Evolutionary conservation across 2,797 vertebrate species (phyloP).

Genomic region (Bryconaethiops microstoma): DNA sequence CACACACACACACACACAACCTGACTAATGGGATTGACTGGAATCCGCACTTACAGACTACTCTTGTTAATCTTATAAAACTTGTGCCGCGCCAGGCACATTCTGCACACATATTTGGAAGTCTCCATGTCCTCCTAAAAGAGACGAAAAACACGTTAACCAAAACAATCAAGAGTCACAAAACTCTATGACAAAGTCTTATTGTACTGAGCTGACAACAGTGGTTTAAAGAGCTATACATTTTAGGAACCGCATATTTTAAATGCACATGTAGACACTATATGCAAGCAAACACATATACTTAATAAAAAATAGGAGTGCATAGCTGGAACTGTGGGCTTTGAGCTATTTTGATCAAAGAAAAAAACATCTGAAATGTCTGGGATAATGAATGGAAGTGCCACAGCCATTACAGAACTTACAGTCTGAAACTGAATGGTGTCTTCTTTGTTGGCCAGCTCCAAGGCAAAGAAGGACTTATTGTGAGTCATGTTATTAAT

Average conservation of each 20-base stretch:
- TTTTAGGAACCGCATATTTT: not conserved
- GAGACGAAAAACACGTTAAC: slow-evolving; percentile 63
- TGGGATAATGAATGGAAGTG: slow-evolving; percentile 19
- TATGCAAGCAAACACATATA: slow-evolving; percentile 20
- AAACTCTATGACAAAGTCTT: not conserved
- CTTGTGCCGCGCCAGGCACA: slow-evolving; percentile 95
- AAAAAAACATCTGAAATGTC: slow-evolving; percentile 42
- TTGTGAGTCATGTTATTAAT: slow-evolving; percentile 99
- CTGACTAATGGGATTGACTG: slow-evolving; percentile 41
- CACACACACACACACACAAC: slow-evolving; percentile 55
- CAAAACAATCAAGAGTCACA: slow-evolving; percentile 22
- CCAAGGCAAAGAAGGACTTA: slow-evolving; percentile 94
- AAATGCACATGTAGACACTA: not conserved
- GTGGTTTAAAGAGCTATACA: slow-evolving; percentile 1
- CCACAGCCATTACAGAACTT: slow-evolving; percentile 70
- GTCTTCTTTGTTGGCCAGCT: slow-evolving; percentile 94
- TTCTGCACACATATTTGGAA: slow-evolving; percentile 97
- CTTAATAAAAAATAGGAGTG: slow-evolving; percentile 21
- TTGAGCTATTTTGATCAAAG: slow-evolving; percentile 43
- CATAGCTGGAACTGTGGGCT: slow-evolving; percentile 53
- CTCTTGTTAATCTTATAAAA: slow-evolving; percentile 98
- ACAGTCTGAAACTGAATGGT: slow-evolving; percentile 98
- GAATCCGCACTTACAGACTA: slow-evolving; percentile 87
- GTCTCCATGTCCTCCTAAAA: slow-evolving; percentile 98
- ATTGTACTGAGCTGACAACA: slow-evolving; percentile 3